Evolutionary conservation across 1,140 invertebrate species (phyloP).

Genomic region (Drosophila ambigua): DNA sequence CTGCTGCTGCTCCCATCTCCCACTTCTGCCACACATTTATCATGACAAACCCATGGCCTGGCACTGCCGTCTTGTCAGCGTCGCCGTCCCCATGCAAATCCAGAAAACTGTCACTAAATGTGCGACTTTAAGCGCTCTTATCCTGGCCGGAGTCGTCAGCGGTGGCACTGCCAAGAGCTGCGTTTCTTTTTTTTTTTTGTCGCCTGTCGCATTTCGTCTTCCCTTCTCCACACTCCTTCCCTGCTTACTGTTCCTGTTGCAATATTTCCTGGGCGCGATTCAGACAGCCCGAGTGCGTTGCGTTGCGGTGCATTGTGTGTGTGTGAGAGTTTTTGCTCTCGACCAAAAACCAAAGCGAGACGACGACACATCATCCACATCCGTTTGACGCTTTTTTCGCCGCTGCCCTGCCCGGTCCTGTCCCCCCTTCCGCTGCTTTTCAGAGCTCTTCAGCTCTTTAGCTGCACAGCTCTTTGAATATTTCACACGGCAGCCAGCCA

Average conservation of each 20-base stretch:
- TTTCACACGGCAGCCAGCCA: slow-evolving; percentile 59
- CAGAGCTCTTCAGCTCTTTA: background rate
- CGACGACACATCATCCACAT: slow-evolving; percentile 64
- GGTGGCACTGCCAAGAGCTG: slow-evolving; percentile 18
- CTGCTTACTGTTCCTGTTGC: slow-evolving; percentile 54
- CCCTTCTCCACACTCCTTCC: background rate
- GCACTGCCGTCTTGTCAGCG: slow-evolving; percentile 68
- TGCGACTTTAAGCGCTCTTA: slow-evolving; percentile 79
- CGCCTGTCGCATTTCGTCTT: slow-evolving; percentile 5
- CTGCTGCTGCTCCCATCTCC: slow-evolving; percentile 20
- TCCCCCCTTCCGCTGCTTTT: background rate
- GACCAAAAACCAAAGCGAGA: slow-evolving; percentile 59
- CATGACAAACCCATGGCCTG: slow-evolving; percentile 52
- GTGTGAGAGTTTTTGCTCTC: slow-evolving; percentile 54
- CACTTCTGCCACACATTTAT: slow-evolving; percentile 69
- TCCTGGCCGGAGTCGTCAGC: slow-evolving; percentile 49
- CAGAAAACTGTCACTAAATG: slow-evolving; percentile 81
- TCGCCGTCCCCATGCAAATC: slow-evolving; percentile 63
- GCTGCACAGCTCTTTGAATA: slow-evolving; percentile 68
- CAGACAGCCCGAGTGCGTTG: slow-evolving; percentile 9
- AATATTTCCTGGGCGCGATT: slow-evolving; percentile 59
- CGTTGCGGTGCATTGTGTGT: background rate
- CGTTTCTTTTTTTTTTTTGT: slow-evolving; percentile 27
- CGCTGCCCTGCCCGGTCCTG: background rate
- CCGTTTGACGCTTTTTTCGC: slow-evolving; percentile 50